Conservation (phyloP, 2,888 invertebrate species). For the Agrochola lota region DNA sequence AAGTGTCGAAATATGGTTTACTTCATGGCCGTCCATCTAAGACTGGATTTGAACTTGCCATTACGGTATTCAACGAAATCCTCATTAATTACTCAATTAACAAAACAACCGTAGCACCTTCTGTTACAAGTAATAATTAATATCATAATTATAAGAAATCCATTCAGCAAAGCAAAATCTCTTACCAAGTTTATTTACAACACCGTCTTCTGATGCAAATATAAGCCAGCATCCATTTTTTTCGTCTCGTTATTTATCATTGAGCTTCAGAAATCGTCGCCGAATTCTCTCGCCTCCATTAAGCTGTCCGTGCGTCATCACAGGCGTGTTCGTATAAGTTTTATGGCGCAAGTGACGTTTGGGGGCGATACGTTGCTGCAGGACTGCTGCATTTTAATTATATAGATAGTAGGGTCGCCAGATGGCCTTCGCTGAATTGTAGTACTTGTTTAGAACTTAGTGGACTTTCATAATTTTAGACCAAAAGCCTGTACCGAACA, state of each 20-base stretch:
- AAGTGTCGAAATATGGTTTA: neutral
- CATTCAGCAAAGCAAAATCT: slow-evolving; percentile 1
- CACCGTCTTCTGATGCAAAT: slow-evolving; percentile 16
- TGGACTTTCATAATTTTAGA: neutral
- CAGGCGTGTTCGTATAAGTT: slow-evolving; percentile 83
- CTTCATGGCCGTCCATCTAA: neutral
- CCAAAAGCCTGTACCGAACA: no score
- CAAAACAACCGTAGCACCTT: neutral
- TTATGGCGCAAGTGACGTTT: slow-evolving; percentile 80
- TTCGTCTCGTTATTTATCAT: slow-evolving; percentile 48
- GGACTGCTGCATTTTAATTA: slow-evolving; percentile 66
- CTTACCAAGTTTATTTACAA: neutral
- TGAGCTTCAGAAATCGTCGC: slow-evolving; percentile 44
- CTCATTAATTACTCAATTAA: neutral
- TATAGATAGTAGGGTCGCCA: slow-evolving; percentile 52
- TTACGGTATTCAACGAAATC: neutral
- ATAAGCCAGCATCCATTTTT: slow-evolving; percentile 32
- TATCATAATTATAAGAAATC: no score
- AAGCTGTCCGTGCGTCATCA: slow-evolving; percentile 86
- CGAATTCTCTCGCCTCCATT: slow-evolving; percentile 75
- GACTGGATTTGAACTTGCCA: neutral
- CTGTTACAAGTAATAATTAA: no score
- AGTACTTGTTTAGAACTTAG: neutral
- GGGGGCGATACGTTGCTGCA: slow-evolving; percentile 60
- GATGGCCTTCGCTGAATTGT: slow-evolving; percentile 9